phyloP scores from a whole-genome alignment of 2,888 invertebrate genomes.

The Drosophila algonquin region DNA sequence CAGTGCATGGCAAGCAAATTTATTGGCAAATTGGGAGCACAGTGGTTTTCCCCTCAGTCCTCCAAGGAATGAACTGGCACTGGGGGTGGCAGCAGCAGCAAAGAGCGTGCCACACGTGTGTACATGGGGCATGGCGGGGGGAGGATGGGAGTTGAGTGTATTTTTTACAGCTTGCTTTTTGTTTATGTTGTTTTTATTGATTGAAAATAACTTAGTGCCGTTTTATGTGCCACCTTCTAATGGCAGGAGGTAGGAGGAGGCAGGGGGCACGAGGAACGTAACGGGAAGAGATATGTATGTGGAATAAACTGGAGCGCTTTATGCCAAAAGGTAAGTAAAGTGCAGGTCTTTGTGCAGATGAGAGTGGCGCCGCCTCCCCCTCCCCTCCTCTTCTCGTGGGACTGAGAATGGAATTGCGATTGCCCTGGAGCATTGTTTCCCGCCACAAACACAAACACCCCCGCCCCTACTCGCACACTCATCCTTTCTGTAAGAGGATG shows the following conservation, averaged over 20 bases:
- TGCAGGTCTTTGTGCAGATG: constrained; percentile 28
- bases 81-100: constrained; percentile 8
- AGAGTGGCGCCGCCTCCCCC: neutral
- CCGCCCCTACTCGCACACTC: neutral
- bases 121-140: neutral
- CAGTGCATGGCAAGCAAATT: constrained; percentile 72
- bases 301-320: constrained; percentile 68
- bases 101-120: constrained; percentile 15
- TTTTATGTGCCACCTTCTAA: constrained; percentile 58
- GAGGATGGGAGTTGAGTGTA: constrained; percentile 61
- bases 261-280: constrained; percentile 3
- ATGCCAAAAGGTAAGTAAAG: constrained; percentile 72
- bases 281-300: too few relatives aligned
- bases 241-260: constrained; percentile 7
- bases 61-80: neutral
- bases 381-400: constrained; percentile 4
- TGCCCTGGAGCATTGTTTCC: constrained; percentile 15
- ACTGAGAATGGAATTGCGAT: constrained; percentile 3
- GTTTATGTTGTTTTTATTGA: constrained; percentile 78
- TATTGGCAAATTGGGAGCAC: constrained; percentile 79
- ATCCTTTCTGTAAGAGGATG: constrained; percentile 1
- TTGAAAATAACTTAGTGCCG: constrained; percentile 77
- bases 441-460: neutral
- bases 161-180: constrained; percentile 72
- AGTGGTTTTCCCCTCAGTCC: constrained; percentile 60